These are phyloP conservation scores for Mobula hypostoma DNA, from an alignment of 2,113 vertebrate species.

Conservation along the genomic window DNA sequence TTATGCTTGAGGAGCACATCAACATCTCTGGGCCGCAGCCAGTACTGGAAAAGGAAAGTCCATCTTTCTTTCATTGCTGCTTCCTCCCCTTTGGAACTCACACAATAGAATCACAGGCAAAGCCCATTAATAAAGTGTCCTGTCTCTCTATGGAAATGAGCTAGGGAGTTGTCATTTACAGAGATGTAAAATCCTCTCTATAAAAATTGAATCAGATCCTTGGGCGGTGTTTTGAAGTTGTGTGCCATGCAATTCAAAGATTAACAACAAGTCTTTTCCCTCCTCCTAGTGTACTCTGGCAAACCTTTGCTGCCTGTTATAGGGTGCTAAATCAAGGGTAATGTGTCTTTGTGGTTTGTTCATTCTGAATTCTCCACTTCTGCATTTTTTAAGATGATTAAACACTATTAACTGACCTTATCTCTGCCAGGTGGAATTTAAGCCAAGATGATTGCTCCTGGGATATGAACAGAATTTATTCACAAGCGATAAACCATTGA, in stretches of 20 bases:
- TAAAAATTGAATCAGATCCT: neutral
- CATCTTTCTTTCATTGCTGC: neutral
- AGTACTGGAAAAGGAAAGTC: neutral
- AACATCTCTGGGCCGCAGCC: neutral
- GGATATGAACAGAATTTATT: neutral
- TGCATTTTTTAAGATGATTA: neutral
- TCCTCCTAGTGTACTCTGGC: neutral
- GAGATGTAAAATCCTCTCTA: neutral
- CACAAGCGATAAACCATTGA: neutral
- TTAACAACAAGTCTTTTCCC: neutral
- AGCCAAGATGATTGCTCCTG: neutral
- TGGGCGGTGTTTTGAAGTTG: neutral
- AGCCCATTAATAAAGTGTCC: neutral
- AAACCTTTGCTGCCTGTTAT: neutral
- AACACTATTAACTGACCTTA: neutral
- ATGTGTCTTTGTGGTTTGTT: neutral
- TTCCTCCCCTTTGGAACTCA: neutral
- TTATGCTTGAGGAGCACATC: neutral
- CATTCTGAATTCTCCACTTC: neutral
- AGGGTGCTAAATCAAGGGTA: neutral
- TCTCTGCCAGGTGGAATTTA: neutral
- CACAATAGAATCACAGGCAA: neutral
- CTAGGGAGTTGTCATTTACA: neutral
- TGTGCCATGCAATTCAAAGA: neutral
- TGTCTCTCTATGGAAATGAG: neutral